Base-by-base conservation (phyloP, 2,888 invertebrate genomes). In the Eristalinus sepulchralis region DNA sequence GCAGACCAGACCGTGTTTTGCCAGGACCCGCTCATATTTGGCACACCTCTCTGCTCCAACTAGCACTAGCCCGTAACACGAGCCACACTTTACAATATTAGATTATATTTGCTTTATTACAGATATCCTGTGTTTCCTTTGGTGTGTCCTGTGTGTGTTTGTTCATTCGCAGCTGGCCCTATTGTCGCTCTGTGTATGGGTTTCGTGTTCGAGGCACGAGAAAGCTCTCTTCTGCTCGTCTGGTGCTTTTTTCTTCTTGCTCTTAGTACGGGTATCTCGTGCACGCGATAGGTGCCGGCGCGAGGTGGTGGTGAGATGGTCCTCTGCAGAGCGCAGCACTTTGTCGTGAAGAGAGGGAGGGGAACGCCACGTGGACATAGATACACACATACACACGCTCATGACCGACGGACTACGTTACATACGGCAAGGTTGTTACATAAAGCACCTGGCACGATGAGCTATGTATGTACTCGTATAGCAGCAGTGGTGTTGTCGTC, bases 1-100 rank as follows among this genome's bases (percentile, higher is more conserved):
- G 31, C 31, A 4, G 47, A 47, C 34, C 88, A 88, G 88, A 55
- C 68, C 68, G 77, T 80, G 81, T 63, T 63, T 68, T 75, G 59
- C 6, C n/a, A 64, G 63, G 70, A 60, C 60, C 20, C 24, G 33
- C 63, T 33, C 27, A 55, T 63, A 39, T 70, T 53, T 63, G 55
- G 64, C 62, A n/a, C 59, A n/a, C 62, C 62, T 22, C 57, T 57
- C 47, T 47, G 47, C 47, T 17, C 47, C 47, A 47, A 47, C 47
- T 47, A 47, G 47, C 13, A 22, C 57, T 1, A 39, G 13, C 57
- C 17, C 24, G 57, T 27, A 27, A 57, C 57, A 47, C 57, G 57
- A 22, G 24, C 24, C 57, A 27, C 57, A 57, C 57, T 57, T 5
- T 55, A 11, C 62, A 11, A 63, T 33, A n/a, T 34, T 63, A 31